Percentiles rank a stretch among this genome's conserved stretches.
Conservation (phyloP, 2,888 invertebrate genomes). For the Vesta saturnalis region DNA sequence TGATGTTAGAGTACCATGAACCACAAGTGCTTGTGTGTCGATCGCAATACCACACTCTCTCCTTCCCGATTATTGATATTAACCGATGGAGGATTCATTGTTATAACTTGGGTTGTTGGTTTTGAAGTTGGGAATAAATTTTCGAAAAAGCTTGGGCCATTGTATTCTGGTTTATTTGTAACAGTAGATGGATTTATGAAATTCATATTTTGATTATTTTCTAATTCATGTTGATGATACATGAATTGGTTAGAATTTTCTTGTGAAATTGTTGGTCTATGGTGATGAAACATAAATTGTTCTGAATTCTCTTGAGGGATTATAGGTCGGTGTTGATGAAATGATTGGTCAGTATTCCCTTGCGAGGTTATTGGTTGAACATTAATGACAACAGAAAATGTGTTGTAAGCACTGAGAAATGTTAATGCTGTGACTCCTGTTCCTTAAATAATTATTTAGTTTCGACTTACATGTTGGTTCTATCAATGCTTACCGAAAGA, state of each 20-base stretch:
- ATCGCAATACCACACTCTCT: constrained; percentile 13
- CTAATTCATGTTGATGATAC: too few species aligned
- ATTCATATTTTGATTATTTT: too few species aligned
- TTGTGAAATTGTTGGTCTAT: too few species aligned
- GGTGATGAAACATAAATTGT: too few species aligned
- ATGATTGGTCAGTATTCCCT: too few species aligned
- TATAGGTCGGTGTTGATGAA: too few species aligned
- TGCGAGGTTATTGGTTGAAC: not conserved
- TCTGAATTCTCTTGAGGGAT: too few species aligned
- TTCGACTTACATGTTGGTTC: not conserved
- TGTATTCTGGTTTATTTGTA: not conserved
- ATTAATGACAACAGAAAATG: not conserved
- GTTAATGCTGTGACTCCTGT: not conserved
- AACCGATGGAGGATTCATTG: not conserved
- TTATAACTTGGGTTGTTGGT: not conserved
- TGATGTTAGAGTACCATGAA: constrained; percentile 19
- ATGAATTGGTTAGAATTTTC: too few species aligned
- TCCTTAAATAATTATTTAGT: not conserved
- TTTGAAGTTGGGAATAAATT: not conserved
- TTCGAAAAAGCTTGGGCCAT: not conserved
- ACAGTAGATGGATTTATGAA: not conserved
- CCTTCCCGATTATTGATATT: not conserved
- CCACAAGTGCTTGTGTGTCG: constrained; percentile 19
- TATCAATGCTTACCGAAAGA: not conserved
- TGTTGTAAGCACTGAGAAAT: not conserved